Conservation (phyloP, 1,140 invertebrate genomes). For the Drosophila willistoni region DNA sequence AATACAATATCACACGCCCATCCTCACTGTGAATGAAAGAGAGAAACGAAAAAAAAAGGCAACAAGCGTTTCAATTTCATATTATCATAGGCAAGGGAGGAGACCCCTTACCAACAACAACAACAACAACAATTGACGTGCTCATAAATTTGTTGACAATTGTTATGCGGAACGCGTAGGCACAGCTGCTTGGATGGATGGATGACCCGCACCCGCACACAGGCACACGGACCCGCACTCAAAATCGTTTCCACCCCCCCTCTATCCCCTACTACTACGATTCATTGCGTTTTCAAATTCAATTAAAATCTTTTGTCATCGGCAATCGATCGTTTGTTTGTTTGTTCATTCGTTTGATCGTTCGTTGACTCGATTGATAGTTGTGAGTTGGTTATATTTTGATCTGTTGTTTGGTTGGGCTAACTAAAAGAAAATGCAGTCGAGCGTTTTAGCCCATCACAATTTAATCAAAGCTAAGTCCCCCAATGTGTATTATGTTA, state of each 20-base stretch:
- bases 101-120: conserved; percentile 1
- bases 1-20: background rate
- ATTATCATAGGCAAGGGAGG: conserved; percentile 45
- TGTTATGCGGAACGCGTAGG: conserved; percentile 75
- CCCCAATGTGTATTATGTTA: conserved; percentile 3
- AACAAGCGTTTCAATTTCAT: conserved; percentile 46
- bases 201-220: conserved; percentile 14
- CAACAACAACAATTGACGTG: conserved; percentile 59
- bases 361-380: conserved; percentile 12
- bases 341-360: conserved; percentile 17
- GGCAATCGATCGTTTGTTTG: conserved; percentile 35
- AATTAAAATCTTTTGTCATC: conserved; percentile 81
- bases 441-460: conserved; percentile 41
- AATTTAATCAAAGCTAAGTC: conserved; percentile 9
- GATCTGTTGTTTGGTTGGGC: conserved; percentile 33
- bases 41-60: background rate
- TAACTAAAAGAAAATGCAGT: conserved; percentile 53
- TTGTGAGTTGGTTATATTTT: conserved; percentile 24
- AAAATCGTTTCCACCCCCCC: background rate
- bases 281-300: conserved; percentile 79
- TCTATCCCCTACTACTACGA: conserved; percentile 52
- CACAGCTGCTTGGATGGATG: conserved; percentile 42
- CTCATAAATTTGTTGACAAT: conserved; percentile 81
- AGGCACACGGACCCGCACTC: conserved; percentile 28
- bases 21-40: background rate